Evolutionary conservation across 1,140 invertebrate genomes (phyloP), one percentile per base, ranked within the genome.

Genomic region (Centruroides sculpturatus): DNA sequence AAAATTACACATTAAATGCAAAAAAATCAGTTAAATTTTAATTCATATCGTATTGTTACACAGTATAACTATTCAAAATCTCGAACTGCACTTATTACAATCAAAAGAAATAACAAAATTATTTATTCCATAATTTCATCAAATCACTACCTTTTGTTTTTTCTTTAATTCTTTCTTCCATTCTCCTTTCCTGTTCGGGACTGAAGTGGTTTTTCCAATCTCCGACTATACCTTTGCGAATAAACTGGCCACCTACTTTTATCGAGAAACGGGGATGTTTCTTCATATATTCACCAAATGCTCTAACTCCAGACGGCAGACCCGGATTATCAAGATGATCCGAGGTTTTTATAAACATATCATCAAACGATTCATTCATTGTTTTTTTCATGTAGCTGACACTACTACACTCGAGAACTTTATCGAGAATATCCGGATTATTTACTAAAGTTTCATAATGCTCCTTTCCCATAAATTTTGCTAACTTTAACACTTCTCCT

Each of bases 301-400:
- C 78, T 5, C 73, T 71, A 5, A 66, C 57, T 12, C 48, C 23
- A 13, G 34, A 12, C 10, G 48, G 49, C n/a, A 35, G n/a, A 9
- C 47, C 4, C 13, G 53, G 36, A 3, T 11, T 8, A 35, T 50
- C 55, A 35, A 35, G 34, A 4, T 47, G 7, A 11, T 54, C 41
- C 5, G 47, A 4, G 12, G 8, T 56, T n/a, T n/a, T 12, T 8
- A 6, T 7, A 48, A 35, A 59, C 8, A 11, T 12, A 48, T 41
- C 46, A 23, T 36, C 36, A 35, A 35, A 59, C 36, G 54, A 59
- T 9, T 9, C 36, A 9, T 59, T 59, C 5, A 59, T 51, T 1
- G 71, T 68, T 65, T 79, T 79, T 23, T 70, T 67, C 78, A 80
- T 80, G 34, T 63, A 71, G 7, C 75, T 69, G 64, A 80, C 78